phyloP scores from a whole-genome alignment of 2,797 vertebrate species.

The Luscinia luscinia region DNA sequence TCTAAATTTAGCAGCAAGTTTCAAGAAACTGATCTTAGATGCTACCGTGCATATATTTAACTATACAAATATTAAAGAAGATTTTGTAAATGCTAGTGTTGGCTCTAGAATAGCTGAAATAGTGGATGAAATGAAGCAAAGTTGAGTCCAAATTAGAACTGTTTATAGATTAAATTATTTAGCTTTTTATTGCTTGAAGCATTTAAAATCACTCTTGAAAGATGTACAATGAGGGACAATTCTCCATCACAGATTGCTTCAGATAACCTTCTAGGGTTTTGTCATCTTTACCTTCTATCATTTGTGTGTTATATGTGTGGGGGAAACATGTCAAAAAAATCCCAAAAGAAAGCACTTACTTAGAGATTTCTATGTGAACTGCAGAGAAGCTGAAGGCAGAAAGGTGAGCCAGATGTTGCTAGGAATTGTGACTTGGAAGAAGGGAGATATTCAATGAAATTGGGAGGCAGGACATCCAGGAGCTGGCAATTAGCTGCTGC shows the following conservation, averaged over 20 bases:
- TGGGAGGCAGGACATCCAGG: not conserved
- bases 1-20: not conserved
- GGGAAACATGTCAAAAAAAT: not conserved
- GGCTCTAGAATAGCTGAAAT: not conserved
- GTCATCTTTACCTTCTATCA: not conserved
- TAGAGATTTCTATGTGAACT: not conserved
- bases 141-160: not conserved
- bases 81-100: not conserved
- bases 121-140: not conserved
- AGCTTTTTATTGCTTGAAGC: not conserved
- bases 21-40: not conserved
- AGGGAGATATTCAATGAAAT: not conserved
- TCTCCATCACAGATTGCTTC: not conserved
- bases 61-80: not conserved
- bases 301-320: not conserved
- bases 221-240: not conserved
- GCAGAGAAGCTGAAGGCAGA: not conserved
- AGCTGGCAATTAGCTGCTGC: not conserved
- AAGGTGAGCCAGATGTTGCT: not conserved
- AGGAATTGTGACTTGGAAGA: not conserved
- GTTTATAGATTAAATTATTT: not conserved
- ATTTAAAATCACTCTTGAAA: not conserved
- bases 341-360: not conserved
- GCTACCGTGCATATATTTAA: not conserved
- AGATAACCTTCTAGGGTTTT: not conserved